A percentile compares a stretch with the other conserved stretches of the same genome.
Conservation (phyloP, 2,113 vertebrate genomes). For the Puma concolor region DNA sequence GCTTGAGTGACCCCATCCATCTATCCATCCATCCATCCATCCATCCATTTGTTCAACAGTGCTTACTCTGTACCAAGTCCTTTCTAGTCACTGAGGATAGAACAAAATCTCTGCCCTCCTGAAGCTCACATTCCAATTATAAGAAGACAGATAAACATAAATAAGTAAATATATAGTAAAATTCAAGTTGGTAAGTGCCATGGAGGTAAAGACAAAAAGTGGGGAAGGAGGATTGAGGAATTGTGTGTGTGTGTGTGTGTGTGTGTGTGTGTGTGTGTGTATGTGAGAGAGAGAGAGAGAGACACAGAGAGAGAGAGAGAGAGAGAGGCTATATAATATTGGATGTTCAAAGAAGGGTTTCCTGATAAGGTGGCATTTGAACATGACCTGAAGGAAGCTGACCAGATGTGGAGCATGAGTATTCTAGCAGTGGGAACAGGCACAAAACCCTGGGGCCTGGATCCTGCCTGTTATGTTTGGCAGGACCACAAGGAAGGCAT, state of each 20-base stretch:
- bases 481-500: not conserved
- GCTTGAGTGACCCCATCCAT: not conserved
- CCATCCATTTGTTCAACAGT: not conserved
- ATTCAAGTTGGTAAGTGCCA: not conserved
- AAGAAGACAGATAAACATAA: not conserved
- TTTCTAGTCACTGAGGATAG: not conserved
- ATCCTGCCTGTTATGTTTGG: not conserved
- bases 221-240: not conserved
- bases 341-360: not conserved
- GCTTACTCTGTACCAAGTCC: not conserved
- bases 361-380: not conserved
- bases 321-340: not conserved
- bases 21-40: not conserved
- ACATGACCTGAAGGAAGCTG: not conserved
- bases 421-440: not conserved
- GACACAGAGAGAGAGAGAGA: not conserved
- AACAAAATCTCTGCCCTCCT: not conserved
- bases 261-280: too few species aligned
- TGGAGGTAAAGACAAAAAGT: not conserved
- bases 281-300: rapidly evolving
- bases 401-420: not conserved
- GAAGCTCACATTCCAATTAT: not conserved
- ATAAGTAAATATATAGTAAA: not conserved
- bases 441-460: not conserved
- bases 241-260: not conserved